Conservation (phyloP, 2,797 vertebrate genomes). For the Neosalanx taihuensis region DNA sequence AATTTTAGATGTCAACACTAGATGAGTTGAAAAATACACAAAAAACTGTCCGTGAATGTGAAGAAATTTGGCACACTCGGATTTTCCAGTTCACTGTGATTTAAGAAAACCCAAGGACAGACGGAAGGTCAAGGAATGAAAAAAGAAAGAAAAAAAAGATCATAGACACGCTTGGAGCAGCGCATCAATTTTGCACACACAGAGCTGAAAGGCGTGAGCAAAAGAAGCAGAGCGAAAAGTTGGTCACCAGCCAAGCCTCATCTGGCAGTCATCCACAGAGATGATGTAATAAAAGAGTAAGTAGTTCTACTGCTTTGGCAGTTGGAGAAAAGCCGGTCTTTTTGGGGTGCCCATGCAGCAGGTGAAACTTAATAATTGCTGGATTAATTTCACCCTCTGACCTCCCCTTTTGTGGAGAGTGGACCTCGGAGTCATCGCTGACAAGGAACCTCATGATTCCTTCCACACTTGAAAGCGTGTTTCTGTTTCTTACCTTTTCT, state of each 20-base stretch:
- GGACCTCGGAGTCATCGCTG: not conserved
- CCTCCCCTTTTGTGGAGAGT: not conserved
- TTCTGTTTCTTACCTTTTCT: not conserved
- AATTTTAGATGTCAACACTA: conserved; percentile 29
- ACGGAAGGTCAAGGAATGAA: not conserved
- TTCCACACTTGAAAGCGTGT: not conserved
- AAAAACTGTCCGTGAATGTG: conserved; percentile 44
- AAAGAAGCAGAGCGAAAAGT: conserved; percentile 6
- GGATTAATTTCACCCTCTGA: conserved; percentile 50
- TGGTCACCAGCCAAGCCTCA: conserved; percentile 53
- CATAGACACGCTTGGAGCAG: conserved; percentile 6
- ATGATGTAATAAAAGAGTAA: conserved; percentile 72
- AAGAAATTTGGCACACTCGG: conserved; percentile 38
- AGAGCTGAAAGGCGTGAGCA: not conserved
- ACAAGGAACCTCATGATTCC: not conserved
- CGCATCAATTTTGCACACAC: conserved; percentile 5
- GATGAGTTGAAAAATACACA: conserved; percentile 48
- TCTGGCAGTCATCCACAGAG: conserved; percentile 61
- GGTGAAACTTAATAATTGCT: conserved; percentile 68
- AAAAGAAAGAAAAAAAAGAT: conserved; percentile 17
- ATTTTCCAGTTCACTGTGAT: not conserved
- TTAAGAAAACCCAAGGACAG: not conserved
- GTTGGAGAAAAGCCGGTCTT: conserved; percentile 43
- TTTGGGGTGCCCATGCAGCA: conserved; percentile 53
- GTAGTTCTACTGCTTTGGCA: conserved; percentile 63